A percentile compares a stretch with the other conserved stretches of the same genome.
phyloP scores from a whole-genome alignment of 2,113 vertebrate genomes.

The Hoplias malabaricus region DNA sequence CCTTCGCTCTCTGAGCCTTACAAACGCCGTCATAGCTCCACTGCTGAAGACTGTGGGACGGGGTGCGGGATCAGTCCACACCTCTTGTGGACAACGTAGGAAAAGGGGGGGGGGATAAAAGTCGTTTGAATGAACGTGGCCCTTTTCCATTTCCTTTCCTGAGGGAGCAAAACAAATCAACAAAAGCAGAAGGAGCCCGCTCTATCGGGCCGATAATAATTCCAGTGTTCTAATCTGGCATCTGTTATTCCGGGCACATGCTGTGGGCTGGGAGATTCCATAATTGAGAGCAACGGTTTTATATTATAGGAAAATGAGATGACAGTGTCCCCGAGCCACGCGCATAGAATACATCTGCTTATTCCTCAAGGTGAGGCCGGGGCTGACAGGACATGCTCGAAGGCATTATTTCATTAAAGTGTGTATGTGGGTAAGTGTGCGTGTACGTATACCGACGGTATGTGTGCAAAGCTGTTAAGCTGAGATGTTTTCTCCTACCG shows the following conservation, averaged over 20 bases:
- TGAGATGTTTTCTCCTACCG: not conserved
- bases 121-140: not conserved
- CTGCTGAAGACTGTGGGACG: not conserved
- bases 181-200: not conserved
- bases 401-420: slow-evolving; percentile 34
- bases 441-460: not conserved
- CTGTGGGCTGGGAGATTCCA: slow-evolving; percentile 50
- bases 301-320: slow-evolving; percentile 73
- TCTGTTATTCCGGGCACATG: slow-evolving; percentile 69
- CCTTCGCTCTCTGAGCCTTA: not conserved
- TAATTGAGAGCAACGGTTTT: slow-evolving; percentile 70
- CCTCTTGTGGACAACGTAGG: not conserved
- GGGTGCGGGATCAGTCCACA: not conserved
- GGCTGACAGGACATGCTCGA: slow-evolving; percentile 14
- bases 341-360: slow-evolving; percentile 56
- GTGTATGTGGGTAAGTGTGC: slow-evolving; percentile 8
- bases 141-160: slow-evolving; percentile 36
- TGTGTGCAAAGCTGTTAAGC: not conserved
- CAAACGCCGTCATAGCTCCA: not conserved
- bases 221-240: slow-evolving; percentile 68
- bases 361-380: slow-evolving; percentile 37
- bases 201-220: slow-evolving; percentile 33
- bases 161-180: slow-evolving; percentile 11
- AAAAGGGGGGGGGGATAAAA: not conserved
- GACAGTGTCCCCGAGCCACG: slow-evolving; percentile 58